Percentiles rank a stretch among this genome's conserved stretches.
phyloP scores from a whole-genome alignment of 2,888 invertebrate species.

The Drosophila cognata region DNA sequence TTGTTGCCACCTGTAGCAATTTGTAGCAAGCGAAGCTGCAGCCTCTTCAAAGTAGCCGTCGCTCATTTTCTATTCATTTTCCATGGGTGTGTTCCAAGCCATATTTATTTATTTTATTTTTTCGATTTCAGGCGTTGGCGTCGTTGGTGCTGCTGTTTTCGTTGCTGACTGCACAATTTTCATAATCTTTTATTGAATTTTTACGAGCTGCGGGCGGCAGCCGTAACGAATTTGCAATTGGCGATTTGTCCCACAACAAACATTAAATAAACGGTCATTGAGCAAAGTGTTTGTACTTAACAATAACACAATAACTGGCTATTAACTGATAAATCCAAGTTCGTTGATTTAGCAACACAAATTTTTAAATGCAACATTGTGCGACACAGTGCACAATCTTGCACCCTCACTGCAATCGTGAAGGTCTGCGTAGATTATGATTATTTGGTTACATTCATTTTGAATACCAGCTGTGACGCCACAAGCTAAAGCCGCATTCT shows the following conservation, averaged over 20 bases:
- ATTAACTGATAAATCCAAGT: constrained; percentile 33
- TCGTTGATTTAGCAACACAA: constrained; percentile 25
- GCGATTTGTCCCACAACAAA: constrained; percentile 52
- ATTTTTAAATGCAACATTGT: constrained; percentile 37
- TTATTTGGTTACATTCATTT: neutral
- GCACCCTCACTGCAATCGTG: constrained; percentile 14
- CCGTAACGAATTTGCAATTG: constrained; percentile 59
- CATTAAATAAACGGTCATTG: constrained; percentile 64
- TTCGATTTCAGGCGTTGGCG: constrained; percentile 55
- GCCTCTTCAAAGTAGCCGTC: constrained; percentile 59
- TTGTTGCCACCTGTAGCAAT: constrained; percentile 68
- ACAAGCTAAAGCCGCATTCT: neutral
- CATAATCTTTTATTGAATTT: constrained; percentile 71
- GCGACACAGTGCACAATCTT: constrained; percentile 13
- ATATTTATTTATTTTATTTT: constrained; percentile 13
- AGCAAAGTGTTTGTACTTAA: constrained; percentile 67
- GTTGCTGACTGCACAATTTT: constrained; percentile 65
- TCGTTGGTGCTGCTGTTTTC: constrained; percentile 24
- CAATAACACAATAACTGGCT: constrained; percentile 37
- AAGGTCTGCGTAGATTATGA: neutral
- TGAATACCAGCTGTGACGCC: neutral
- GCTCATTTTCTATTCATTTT: constrained; percentile 54
- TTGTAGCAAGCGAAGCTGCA: constrained; percentile 67
- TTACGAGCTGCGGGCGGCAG: constrained; percentile 65
- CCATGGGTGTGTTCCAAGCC: constrained; percentile 64